These are phyloP conservation scores for Melipona bicolor DNA, from an alignment of 2,888 invertebrate genomes.

Conservation along the genomic window DNA sequence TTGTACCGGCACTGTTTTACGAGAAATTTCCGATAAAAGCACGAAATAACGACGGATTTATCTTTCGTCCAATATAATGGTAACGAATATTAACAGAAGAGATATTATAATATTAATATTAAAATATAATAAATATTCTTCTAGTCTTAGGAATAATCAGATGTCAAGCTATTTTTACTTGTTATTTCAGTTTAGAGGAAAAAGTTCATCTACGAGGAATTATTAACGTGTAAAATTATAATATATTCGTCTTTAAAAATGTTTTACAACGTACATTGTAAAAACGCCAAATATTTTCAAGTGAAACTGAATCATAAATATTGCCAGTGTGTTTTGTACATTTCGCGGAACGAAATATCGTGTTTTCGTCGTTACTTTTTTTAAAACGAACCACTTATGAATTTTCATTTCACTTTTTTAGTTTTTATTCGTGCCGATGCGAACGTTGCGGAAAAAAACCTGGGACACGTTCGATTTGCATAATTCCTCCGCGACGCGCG, in stretches of 20 bases:
- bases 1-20: neutral
- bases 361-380: neutral
- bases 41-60: too few species aligned
- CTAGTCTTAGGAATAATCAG: neutral
- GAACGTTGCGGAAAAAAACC: neutral
- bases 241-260: too few species aligned
- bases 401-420: neutral
- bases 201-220: neutral
- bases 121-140: neutral
- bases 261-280: neutral
- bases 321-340: neutral
- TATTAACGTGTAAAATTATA: too few species aligned
- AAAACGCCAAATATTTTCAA: neutral
- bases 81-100: neutral
- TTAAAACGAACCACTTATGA: too few species aligned
- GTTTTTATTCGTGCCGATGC: neutral
- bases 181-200: neutral
- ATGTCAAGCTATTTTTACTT: neutral
- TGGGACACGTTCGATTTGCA: neutral
- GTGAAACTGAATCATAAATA: neutral
- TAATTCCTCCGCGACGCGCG: neutral
- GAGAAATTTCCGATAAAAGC: neutral
- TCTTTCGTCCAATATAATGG: neutral
- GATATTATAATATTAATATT: neutral
- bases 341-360: neutral